Evolutionary conservation across 2,797 vertebrate genomes (phyloP).

Genomic region (Emydoidea blandingii): DNA sequence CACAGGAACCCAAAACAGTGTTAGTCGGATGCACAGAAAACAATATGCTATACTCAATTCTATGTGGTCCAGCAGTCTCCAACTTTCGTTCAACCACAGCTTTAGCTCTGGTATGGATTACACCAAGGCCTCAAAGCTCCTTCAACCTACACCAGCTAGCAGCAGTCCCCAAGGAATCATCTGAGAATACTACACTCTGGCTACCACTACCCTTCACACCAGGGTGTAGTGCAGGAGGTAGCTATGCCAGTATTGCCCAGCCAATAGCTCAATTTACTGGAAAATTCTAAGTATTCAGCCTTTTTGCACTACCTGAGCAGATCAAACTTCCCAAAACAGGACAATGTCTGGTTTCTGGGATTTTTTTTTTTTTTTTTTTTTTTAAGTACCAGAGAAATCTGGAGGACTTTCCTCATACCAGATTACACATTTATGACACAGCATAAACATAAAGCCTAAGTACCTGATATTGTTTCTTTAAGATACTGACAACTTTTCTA

Average conservation of each 20-base stretch:
- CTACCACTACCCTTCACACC: neutral
- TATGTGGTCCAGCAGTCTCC: neutral
- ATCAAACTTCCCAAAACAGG: neutral
- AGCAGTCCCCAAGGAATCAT: neutral
- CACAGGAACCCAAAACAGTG: neutral
- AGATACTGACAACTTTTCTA: neutral
- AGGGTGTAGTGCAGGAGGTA: neutral
- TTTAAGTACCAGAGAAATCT: neutral
- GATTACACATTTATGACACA: neutral
- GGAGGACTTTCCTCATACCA: neutral
- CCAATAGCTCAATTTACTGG: neutral
- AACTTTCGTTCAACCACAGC: neutral
- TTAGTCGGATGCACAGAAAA: neutral
- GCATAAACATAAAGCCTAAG: neutral
- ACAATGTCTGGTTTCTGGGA: neutral
- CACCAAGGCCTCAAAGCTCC: neutral
- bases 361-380: neutral
- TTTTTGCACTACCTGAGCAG: neutral
- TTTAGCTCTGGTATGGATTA: neutral
- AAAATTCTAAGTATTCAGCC: neutral
- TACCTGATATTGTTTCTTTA: neutral
- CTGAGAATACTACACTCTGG: neutral
- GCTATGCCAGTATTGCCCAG: neutral
- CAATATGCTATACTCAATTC: neutral
- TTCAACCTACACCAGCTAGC: neutral